Evolutionary conservation across 2,888 invertebrate species (phyloP).

Genomic region (Sphaerophoria taeniata): DNA sequence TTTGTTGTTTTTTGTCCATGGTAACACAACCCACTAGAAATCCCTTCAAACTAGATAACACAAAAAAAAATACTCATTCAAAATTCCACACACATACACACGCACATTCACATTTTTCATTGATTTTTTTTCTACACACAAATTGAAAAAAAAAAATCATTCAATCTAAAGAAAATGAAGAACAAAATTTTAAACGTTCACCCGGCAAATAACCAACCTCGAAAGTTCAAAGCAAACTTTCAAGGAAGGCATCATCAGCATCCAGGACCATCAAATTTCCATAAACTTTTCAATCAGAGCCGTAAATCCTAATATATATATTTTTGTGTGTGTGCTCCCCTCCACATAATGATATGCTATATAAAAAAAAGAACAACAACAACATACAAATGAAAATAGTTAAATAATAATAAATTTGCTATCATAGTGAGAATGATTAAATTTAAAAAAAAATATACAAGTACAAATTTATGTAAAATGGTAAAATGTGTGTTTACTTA

Average conservation of each 20-base stretch:
- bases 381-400: conserved; percentile 36
- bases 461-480: too few relatives aligned
- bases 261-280: conserved; percentile 81
- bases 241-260: conserved; percentile 75
- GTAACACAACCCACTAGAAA: conserved; percentile 20
- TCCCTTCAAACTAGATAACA: conserved; percentile 20
- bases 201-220: conserved; percentile 65
- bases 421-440: conserved; percentile 58
- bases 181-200: conserved; percentile 46
- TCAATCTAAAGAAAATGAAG: neutral
- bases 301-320: conserved; percentile 79
- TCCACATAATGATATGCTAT: conserved; percentile 68
- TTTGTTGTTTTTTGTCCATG: neutral
- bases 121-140: conserved; percentile 18
- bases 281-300: conserved; percentile 80
- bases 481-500: conserved; percentile 64
- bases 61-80: conserved; percentile 21
- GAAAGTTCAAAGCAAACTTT: conserved; percentile 73
- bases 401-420: conserved; percentile 17
- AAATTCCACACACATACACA: conserved; percentile 32
- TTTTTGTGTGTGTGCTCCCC: conserved; percentile 75
- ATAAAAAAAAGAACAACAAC: conserved; percentile 26
- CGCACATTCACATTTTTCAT: conserved; percentile 45
- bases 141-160: conserved; percentile 21
- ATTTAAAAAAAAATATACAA: conserved; percentile 5